A percentile compares a stretch with the other conserved stretches of the same genome.
Evolutionary conservation across 2,797 vertebrate species (phyloP).

Genomic region (Lates japonicus): DNA sequence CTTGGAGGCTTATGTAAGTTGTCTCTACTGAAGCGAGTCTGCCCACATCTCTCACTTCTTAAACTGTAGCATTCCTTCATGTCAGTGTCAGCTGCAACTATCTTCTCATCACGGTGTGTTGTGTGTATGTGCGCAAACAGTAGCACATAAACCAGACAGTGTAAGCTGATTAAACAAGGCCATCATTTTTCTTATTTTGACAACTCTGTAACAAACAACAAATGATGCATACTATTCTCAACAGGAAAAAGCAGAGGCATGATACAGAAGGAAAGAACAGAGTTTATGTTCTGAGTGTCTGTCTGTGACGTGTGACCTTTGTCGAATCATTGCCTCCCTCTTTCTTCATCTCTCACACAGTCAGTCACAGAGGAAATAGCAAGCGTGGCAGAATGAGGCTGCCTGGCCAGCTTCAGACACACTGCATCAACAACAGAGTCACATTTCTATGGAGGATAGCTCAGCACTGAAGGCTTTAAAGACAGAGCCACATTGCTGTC

Average conservation of each 20-base stretch:
- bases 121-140: not conserved
- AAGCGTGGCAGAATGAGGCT: slow-evolving; percentile 69
- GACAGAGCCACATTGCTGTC: not conserved
- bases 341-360: slow-evolving; percentile 33
- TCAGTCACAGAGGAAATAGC: slow-evolving; percentile 53
- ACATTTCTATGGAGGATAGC: slow-evolving; percentile 34
- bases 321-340: slow-evolving; percentile 56
- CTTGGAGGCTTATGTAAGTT: slow-evolving; percentile 67
- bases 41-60: slow-evolving; percentile 55
- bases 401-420: slow-evolving; percentile 47
- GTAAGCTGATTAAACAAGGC: slow-evolving; percentile 6
- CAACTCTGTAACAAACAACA: not conserved
- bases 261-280: not conserved
- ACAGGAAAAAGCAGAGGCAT: not conserved
- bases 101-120: not conserved
- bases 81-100: slow-evolving; percentile 32
- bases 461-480: slow-evolving; percentile 28
- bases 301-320: slow-evolving; percentile 52
- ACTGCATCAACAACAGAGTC: slow-evolving; percentile 28
- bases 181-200: not conserved
- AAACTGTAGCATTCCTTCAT: slow-evolving; percentile 40
- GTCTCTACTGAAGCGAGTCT: slow-evolving; percentile 35
- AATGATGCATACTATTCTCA: not conserved
- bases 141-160: slow-evolving; percentile 1
- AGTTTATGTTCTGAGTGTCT: slow-evolving; percentile 29